These are phyloP conservation scores for Pogonophryne albipinna DNA, from an alignment of 2,797 vertebrate genomes.

Conservation along the genomic window DNA sequence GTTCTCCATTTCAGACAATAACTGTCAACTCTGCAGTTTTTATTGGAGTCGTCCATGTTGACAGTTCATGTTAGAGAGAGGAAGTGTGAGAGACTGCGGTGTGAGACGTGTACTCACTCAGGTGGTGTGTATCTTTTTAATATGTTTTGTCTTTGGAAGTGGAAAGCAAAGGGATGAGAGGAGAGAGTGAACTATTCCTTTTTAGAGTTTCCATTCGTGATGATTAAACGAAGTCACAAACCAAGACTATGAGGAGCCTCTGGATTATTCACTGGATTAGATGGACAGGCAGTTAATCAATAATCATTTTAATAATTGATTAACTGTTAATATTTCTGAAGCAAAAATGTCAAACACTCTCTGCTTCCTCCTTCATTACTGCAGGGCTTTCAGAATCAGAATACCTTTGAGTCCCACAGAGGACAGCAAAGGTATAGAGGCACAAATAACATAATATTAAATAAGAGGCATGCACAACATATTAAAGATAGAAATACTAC, in stretches of 20 bases:
- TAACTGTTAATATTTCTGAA: background rate
- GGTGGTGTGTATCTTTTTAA: slow-evolving; percentile 8
- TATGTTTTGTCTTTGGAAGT: slow-evolving; percentile 21
- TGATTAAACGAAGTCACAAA: background rate
- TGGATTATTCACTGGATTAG: background rate
- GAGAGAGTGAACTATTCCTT: background rate
- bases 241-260: background rate
- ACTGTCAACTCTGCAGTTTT: slow-evolving; percentile 54
- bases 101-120: background rate
- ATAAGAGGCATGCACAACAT: too few relatives aligned
- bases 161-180: background rate
- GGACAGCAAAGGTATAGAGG: too few relatives aligned
- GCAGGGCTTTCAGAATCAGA: background rate
- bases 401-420: too few relatives aligned
- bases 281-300: background rate
- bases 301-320: background rate
- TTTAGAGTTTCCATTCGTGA: background rate
- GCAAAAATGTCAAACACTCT: background rate
- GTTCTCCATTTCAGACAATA: slow-evolving; percentile 64
- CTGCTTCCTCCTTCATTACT: background rate
- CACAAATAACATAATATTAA: too few relatives aligned
- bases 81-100: slow-evolving; percentile 41
- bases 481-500: too few relatives aligned
- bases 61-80: slow-evolving; percentile 37
- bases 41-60: slow-evolving; percentile 50